Evolutionary conservation across 1,140 invertebrate genomes (phyloP), one percentile per base, ranked within the genome.

Genomic region (Trachymyrmex septentrionalis): DNA sequence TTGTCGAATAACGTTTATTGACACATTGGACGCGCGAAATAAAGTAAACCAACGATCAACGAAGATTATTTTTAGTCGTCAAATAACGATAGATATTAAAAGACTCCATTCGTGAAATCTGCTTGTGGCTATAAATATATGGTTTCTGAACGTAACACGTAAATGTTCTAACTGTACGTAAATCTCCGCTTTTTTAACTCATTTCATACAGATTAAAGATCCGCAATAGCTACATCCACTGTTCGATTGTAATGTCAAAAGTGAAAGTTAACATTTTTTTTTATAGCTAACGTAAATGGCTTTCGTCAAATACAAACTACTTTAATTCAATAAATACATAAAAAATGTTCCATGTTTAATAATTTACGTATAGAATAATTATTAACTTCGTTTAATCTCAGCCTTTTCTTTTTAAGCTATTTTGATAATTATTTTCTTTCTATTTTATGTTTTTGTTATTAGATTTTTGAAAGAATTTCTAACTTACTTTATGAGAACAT

Each of bases 1-100:
- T 75, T 16, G 69, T 84, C 57, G 71, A 61, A 48, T 50, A 48
- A 73, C 21, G 53, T 84, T 84, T 84, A 84, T 75, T 84, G 80
- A 84, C 38, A 75, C 44, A 9, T 75, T 73, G 44, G 16, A 34
- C 69, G 12, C 69, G 27, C 24, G 69, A 63, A 61, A 61, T 72
- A 84, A 75, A 84, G 10, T 48, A 48, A 81, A 72, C 50, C 27
- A 21, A 27, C 19, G 55, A 69, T 48, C 38, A 48, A 48, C 67
- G 24, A 5, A 19, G 57, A 61, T 34, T 73, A 75, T 84, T 84
- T 61, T 61, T 84, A 75, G 80, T 12, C 19, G n/a, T 19, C 24
- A 61, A 84, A 61, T 72, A 44, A 84, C 24, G 44, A 0, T 12
- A 14, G 55, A 19, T 84, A 84, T 84, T 75, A 75, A 84, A 75